Evolutionary conservation across 1,140 invertebrate species (phyloP).

Genomic region (Fopius arisanus): DNA sequence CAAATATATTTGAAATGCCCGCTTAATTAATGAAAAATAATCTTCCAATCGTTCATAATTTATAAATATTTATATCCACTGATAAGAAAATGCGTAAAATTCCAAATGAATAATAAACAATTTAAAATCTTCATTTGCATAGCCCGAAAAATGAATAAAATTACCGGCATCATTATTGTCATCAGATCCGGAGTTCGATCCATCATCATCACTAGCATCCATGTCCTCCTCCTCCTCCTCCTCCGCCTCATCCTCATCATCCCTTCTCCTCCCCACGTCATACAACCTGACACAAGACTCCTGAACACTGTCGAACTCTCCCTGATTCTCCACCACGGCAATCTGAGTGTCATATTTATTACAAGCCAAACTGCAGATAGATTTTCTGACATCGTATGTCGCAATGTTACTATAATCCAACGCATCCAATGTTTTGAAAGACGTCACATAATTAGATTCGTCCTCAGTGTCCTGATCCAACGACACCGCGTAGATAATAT

Average conservation of each 20-base stretch:
- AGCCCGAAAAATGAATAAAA: background rate
- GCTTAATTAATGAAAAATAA: no score
- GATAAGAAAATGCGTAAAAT: no score
- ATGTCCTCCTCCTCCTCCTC: constrained; percentile 73
- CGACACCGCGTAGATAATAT: constrained; percentile 72
- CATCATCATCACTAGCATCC: constrained; percentile 62
- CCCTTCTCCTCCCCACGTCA: constrained; percentile 77
- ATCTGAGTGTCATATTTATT: constrained; percentile 82
- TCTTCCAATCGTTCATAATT: no score
- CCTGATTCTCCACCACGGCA: constrained; percentile 83
- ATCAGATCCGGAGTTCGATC: constrained; percentile 64
- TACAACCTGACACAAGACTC: constrained; percentile 86
- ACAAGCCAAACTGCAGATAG: constrained; percentile 78
- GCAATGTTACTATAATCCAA: constrained; percentile 93
- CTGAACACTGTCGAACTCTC: constrained; percentile 77
- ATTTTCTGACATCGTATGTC: constrained; percentile 88
- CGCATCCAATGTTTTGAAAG: constrained; percentile 93
- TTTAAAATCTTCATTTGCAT: background rate
- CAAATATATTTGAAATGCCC: no score
- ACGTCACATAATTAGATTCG: constrained; percentile 78
- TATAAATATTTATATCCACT: no score
- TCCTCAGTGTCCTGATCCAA: constrained; percentile 73
- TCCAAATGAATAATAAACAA: background rate
- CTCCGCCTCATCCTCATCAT: constrained; percentile 78
- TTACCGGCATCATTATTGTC: constrained; percentile 67